Conservation (phyloP, 2,113 vertebrate genomes). For the Reinhardtius hippoglossoides region DNA sequence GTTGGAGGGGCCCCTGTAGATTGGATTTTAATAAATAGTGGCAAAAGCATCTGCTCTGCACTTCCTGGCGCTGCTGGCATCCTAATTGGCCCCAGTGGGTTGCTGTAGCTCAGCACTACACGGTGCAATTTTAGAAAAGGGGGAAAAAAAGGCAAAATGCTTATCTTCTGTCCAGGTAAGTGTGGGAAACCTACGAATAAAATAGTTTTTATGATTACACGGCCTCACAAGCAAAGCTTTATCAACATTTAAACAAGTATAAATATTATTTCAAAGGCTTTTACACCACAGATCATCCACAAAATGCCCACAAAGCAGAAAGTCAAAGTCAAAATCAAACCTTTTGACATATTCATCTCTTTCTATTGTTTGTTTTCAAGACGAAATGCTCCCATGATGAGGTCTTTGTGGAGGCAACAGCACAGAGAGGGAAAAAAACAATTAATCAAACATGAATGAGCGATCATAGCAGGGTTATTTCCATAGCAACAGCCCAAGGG, state of each 20-base stretch:
- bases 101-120: slow-evolving; percentile 67
- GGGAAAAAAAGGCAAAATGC: slow-evolving; percentile 48
- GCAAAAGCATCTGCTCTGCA: slow-evolving; percentile 81
- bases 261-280: slow-evolving; percentile 7
- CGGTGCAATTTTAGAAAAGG: slow-evolving; percentile 58
- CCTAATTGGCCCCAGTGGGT: slow-evolving; percentile 84
- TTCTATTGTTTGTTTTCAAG: slow-evolving; percentile 70
- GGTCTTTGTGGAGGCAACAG: slow-evolving; percentile 68
- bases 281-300: slow-evolving; percentile 33
- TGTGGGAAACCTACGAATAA: slow-evolving; percentile 46
- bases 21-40: slow-evolving; percentile 84
- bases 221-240: slow-evolving; percentile 24
- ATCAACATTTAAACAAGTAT: slow-evolving; percentile 30
- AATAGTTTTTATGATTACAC: slow-evolving; percentile 36
- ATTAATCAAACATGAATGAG: slow-evolving; percentile 85
- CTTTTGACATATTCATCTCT: slow-evolving; percentile 48
- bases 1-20: slow-evolving; percentile 78
- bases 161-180: slow-evolving; percentile 65
- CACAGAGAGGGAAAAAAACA: slow-evolving; percentile 69
- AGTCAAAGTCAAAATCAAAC: slow-evolving; percentile 40
- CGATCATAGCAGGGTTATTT: slow-evolving; percentile 80
- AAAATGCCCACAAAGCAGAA: slow-evolving; percentile 30
- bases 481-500: slow-evolving; percentile 83
- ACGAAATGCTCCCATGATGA: slow-evolving; percentile 73
- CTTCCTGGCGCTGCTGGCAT: slow-evolving; percentile 78